phyloP scores from a whole-genome alignment of 2,113 vertebrate species.

The Festucalex cinctus region DNA sequence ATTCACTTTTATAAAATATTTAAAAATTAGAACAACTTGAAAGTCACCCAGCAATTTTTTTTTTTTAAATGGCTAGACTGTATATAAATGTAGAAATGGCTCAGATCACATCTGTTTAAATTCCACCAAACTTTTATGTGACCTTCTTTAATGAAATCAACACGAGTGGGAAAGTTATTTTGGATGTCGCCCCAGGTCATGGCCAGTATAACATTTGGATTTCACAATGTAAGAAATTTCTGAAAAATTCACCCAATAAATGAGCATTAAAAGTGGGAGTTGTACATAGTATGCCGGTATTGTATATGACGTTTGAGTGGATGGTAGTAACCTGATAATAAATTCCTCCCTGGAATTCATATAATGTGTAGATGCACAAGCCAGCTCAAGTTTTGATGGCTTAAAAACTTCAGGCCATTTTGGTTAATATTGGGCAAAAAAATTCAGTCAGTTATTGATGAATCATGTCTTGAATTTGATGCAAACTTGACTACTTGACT shows the following conservation, averaged over 20 bases:
- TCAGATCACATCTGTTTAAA: too few relatives aligned
- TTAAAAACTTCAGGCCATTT: background rate
- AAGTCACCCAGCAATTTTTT: too few relatives aligned
- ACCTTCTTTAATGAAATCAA: background rate
- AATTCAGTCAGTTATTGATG: too few relatives aligned
- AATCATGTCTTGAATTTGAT: background rate
- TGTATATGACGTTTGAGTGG: slow-evolving; percentile 43
- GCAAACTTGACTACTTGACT: background rate
- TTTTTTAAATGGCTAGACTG: too few relatives aligned
- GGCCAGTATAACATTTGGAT: background rate
- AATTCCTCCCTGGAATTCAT: slow-evolving; percentile 34
- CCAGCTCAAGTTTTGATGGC: background rate
- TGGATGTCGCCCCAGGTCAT: too few relatives aligned
- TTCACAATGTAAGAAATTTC: slow-evolving; percentile 5
- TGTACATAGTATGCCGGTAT: background rate
- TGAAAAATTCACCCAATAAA: slow-evolving; percentile 26
- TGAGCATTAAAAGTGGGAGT: slow-evolving; percentile 18
- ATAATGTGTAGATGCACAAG: slow-evolving; percentile 62
- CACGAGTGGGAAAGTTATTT: too few relatives aligned
- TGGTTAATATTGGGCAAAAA: background rate
- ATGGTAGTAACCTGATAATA: slow-evolving; percentile 47
- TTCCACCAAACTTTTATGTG: background rate
- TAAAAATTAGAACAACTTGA: too few relatives aligned
- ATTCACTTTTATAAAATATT: too few relatives aligned
- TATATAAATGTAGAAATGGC: too few relatives aligned